Conservation (phyloP, 1,140 invertebrate species). For the Leptonema lineaticorne region DNA sequence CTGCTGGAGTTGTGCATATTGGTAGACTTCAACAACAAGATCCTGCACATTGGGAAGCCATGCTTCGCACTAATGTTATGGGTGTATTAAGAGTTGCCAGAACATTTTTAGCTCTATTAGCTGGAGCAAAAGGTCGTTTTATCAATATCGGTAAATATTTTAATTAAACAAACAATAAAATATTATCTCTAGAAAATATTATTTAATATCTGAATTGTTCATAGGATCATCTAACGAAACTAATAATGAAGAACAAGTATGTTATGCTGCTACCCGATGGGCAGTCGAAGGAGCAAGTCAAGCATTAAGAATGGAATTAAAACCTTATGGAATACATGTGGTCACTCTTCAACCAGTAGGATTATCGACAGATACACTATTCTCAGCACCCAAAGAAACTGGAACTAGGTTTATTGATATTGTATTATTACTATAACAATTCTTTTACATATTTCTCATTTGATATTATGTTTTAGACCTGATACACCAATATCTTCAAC, state of each 20-base stretch:
- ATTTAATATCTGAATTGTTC: constrained; percentile 36
- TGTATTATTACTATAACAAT: background rate
- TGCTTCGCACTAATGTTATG: constrained; percentile 73
- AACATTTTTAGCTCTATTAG: constrained; percentile 68
- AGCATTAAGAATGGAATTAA: constrained; percentile 67
- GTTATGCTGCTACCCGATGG: constrained; percentile 67
- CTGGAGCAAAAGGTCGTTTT: constrained; percentile 59
- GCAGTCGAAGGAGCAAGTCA: constrained; percentile 73
- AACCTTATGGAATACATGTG: constrained; percentile 69
- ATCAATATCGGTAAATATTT: constrained; percentile 59
- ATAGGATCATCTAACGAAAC: constrained; percentile 39
- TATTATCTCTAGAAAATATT: background rate
- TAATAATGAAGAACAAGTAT: constrained; percentile 59
- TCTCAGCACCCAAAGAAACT: constrained; percentile 39
- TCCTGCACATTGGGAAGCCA: constrained; percentile 73
- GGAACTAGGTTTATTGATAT: constrained; percentile 33
- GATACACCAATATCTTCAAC: constrained; percentile 48
- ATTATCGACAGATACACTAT: constrained; percentile 58
- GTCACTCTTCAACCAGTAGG: constrained; percentile 72
- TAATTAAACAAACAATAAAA: background rate
- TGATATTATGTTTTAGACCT: constrained; percentile 44
- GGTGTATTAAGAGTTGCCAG: constrained; percentile 72
- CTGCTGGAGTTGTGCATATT: constrained; percentile 69
- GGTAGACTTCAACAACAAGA: constrained; percentile 71
- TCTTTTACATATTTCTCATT: background rate